Evolutionary conservation across 2,113 vertebrate genomes (phyloP), one percentile per base, ranked within the genome.

Genomic region (Oryzias woworae): DNA sequence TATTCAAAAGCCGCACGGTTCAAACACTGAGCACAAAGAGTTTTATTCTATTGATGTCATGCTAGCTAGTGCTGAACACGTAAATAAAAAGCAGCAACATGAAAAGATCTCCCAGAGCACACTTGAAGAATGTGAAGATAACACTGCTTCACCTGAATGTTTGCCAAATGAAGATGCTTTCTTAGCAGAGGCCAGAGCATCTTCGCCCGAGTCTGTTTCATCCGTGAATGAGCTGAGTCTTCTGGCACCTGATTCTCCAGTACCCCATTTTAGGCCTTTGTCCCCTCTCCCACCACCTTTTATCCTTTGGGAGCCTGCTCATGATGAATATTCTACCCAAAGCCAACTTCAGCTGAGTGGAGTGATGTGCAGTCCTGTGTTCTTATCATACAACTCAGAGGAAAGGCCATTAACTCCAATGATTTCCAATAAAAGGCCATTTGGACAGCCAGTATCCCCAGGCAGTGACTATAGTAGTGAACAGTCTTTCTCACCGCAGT

Each of bases 341-440:
- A 28, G 26, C 4, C 26, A 28, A 28, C 26, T 28, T 28, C 3
- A 28, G 26, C 26, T 28, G 26, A 28, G 26, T 28, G 26, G 26
- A 36, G 36, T 36, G 36, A 36, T 36, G 36, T 36, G 10, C 36
- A 36, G 36, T 20, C 17, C 14, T 2, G 22, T 22, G 24, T 10
- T 75, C 18, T 20, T 55, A 23, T 23, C 53, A 58, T 3, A 42
- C 17, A 74, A 78, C 50, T 31, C 55, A 26, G 81, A 79, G 43
- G 83, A 86, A 67, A 79, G 77, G 50, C 80, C 86, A 13, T 60
- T 88, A 50, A 86, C 83, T 1, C 80, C 83, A 52, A 88, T 86
- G 86, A 63, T 86, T 56, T 69, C 83, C 59, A 88, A 88, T 31
- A 81, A 59, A 63, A 84, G 20, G 49, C 79, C 83, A 20, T 85